Evolutionary conservation across 2,797 vertebrate genomes (phyloP).

Genomic region (Liasis olivaceus): DNA sequence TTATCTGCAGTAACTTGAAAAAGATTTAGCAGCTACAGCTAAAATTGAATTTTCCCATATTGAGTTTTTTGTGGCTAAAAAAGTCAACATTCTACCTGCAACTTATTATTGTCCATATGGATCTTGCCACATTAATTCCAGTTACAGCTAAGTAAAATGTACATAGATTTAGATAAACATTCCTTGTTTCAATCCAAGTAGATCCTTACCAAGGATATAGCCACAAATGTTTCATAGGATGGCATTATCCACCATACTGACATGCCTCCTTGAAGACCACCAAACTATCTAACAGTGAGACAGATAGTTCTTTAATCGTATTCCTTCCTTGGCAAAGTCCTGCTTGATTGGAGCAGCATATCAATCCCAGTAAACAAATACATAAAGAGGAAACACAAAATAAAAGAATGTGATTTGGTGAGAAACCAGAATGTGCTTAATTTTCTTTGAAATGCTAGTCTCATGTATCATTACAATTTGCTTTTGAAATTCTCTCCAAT

Average conservation of each 20-base stretch:
- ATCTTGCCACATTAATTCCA: background rate
- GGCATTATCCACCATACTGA: background rate
- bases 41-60: background rate
- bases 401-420: background rate
- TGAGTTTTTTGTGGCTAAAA: background rate
- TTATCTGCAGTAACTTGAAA: background rate
- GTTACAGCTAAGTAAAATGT: background rate
- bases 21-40: background rate
- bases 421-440: background rate
- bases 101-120: background rate
- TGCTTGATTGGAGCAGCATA: too few relatives aligned
- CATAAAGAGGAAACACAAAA: background rate
- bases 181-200: background rate
- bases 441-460: background rate
- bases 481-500: background rate
- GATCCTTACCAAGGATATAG: background rate
- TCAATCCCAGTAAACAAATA: background rate
- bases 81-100: background rate
- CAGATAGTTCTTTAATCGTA: background rate
- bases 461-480: background rate
- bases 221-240: fast-evolving
- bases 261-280: background rate
- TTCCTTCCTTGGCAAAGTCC: background rate
- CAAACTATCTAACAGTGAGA: background rate
- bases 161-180: background rate